phyloP scores from a whole-genome alignment of 2,113 vertebrate genomes.

The Laterallus jamaicensis region DNA sequence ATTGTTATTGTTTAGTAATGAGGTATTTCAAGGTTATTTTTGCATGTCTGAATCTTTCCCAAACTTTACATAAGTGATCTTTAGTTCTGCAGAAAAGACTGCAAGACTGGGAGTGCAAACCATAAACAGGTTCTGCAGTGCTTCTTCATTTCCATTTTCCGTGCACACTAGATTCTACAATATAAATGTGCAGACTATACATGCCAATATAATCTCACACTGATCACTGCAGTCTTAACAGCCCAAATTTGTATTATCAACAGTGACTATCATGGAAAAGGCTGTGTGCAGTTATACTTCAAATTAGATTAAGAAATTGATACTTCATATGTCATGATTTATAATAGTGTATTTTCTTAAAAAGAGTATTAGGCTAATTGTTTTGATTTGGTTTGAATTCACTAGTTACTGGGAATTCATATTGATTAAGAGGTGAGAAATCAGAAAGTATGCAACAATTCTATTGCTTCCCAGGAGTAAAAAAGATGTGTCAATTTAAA shows the following conservation, averaged over 20 bases:
- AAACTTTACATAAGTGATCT: background rate
- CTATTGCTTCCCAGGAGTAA: conserved; percentile 35
- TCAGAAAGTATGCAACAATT: conserved; percentile 9
- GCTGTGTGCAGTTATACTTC: conserved; percentile 47
- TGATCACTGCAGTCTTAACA: background rate
- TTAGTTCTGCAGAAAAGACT: background rate
- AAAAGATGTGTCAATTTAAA: background rate
- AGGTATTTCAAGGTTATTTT: background rate
- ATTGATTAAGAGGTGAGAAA: conserved; percentile 52
- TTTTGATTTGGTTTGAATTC: conserved; percentile 46
- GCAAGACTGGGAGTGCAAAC: background rate
- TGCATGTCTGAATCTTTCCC: background rate
- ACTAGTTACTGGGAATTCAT: conserved; percentile 43
- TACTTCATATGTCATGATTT: conserved; percentile 56
- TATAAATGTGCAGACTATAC: background rate
- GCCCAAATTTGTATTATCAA: conserved; percentile 39
- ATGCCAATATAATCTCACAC: background rate
- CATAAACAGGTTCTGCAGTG: background rate
- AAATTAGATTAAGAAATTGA: conserved; percentile 63
- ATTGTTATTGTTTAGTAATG: background rate
- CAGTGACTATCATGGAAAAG: conserved; percentile 1
- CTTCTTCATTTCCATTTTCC: background rate
- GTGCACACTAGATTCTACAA: background rate
- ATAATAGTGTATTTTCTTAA: conserved; percentile 38
- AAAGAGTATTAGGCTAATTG: conserved; percentile 50